Conservation (phyloP, 2,888 invertebrate species). For the Drosophila bunnanda region DNA sequence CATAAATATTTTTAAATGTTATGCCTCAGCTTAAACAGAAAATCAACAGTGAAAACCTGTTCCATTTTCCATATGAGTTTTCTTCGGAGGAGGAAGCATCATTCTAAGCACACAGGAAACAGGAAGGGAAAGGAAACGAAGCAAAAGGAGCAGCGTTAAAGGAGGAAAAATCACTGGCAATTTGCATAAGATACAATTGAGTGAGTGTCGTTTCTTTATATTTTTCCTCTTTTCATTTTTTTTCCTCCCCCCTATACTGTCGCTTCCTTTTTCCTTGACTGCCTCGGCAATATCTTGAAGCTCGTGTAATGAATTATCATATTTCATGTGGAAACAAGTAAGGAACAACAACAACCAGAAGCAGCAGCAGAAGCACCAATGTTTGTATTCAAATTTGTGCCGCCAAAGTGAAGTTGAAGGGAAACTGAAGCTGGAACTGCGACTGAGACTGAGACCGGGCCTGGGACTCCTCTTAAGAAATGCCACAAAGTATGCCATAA, state of each 20-base stretch:
- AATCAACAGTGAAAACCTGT: constrained; percentile 30
- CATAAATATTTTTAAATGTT: constrained; percentile 44
- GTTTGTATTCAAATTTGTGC: constrained; percentile 73
- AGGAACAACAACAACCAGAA: constrained; percentile 27
- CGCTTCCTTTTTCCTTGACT: constrained; percentile 18
- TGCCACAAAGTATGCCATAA: constrained; percentile 77
- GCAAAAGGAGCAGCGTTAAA: constrained; percentile 44
- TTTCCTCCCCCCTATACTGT: constrained; percentile 21
- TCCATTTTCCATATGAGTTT: constrained; percentile 13
- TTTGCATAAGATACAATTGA: constrained; percentile 81
- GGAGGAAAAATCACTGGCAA: constrained; percentile 80
- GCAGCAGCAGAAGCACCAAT: constrained; percentile 43
- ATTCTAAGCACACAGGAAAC: constrained; percentile 51
- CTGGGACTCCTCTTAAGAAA: constrained; percentile 57
- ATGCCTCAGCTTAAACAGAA: constrained; percentile 11
- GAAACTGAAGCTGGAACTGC: constrained; percentile 13
- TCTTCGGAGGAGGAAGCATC: constrained; percentile 39
- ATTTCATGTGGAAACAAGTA: constrained; percentile 70
- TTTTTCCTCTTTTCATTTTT: constrained; percentile 62
- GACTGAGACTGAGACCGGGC: constrained; percentile 15
- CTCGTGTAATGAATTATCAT: constrained; percentile 79
- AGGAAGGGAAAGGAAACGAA: constrained; percentile 38
- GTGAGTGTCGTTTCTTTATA: constrained; percentile 76
- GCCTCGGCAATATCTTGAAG: constrained; percentile 39
- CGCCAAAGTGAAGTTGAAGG: constrained; percentile 40